A percentile compares a stretch with the other conserved stretches of the same genome.
Evolutionary conservation across 2,888 invertebrate genomes (phyloP).

Genomic region (Cephus sareptanus): DNA sequence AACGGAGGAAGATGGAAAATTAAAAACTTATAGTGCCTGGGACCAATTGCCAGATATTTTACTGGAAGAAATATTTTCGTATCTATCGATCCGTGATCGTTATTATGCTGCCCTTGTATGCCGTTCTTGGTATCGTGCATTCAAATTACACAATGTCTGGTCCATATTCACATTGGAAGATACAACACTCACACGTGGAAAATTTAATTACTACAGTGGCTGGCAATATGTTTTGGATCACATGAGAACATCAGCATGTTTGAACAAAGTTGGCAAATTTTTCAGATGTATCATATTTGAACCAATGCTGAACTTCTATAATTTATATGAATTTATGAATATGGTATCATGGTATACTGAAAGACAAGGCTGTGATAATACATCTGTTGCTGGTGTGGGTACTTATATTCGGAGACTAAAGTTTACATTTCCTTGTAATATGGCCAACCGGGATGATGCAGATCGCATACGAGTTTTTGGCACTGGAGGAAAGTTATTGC

Average conservation of each 20-base stretch:
- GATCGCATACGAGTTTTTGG: conserved; percentile 77
- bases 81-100: conserved; percentile 75
- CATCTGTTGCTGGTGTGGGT: conserved; percentile 68
- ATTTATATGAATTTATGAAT: conserved; percentile 86
- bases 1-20: conserved; percentile 58
- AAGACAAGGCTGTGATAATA: conserved; percentile 52
- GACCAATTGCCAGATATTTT: conserved; percentile 77
- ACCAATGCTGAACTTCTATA: conserved; percentile 82
- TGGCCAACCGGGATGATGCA: conserved; percentile 73
- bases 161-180: conserved; percentile 78
- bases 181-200: conserved; percentile 77
- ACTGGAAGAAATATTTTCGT: conserved; percentile 78
- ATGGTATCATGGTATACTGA: conserved; percentile 82
- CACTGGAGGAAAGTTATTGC: conserved; percentile 79
- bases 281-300: conserved; percentile 76
- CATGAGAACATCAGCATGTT: conserved; percentile 76
- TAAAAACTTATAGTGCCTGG: conserved; percentile 72
- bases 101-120: conserved; percentile 81
- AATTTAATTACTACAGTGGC: conserved; percentile 84
- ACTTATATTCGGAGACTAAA: conserved; percentile 71
- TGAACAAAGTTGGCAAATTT: conserved; percentile 75
- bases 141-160: conserved; percentile 82
- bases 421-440: conserved; percentile 82
- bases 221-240: conserved; percentile 85
- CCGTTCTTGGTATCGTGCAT: conserved; percentile 75